Evolutionary conservation across 2,888 invertebrate genomes (phyloP).

Genomic region (Papilio gigon): DNA sequence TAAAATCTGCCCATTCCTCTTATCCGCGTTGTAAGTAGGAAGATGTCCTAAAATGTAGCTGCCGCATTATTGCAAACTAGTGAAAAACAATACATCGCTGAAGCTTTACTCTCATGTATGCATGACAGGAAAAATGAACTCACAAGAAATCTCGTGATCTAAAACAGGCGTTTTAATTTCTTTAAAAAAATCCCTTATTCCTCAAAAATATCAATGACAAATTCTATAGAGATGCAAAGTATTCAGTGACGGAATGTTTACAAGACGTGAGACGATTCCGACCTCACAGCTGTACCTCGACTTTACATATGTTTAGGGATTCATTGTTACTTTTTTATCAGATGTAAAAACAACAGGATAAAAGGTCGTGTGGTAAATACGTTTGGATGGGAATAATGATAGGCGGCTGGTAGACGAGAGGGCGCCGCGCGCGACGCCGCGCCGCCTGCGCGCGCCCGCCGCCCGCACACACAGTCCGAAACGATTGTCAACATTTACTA

Average conservation of each 20-base stretch:
- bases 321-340: slow-evolving; percentile 37
- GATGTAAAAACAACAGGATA: slow-evolving; percentile 44
- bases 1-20: background rate
- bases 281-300: background rate
- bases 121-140: slow-evolving; percentile 69
- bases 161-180: background rate
- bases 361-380: slow-evolving; percentile 50
- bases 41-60: background rate
- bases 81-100: slow-evolving; percentile 17
- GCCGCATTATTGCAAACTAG: background rate
- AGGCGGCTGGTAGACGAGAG: slow-evolving; percentile 75
- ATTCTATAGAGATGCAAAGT: background rate
- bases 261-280: slow-evolving; percentile 14
- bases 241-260: slow-evolving; percentile 16
- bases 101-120: slow-evolving; percentile 48
- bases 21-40: background rate
- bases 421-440: slow-evolving; percentile 75
- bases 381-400: slow-evolving; percentile 68
- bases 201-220: background rate
- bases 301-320: slow-evolving; percentile 19
- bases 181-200: background rate
- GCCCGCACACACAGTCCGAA: slow-evolving; percentile 54
- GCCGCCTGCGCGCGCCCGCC: slow-evolving; percentile 64
- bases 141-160: slow-evolving; percentile 59
- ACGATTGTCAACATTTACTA: slow-evolving; percentile 26